Evolutionary conservation across 2,888 invertebrate genomes (phyloP), one percentile per base, ranked within the genome.

Genomic region (Agrochola lota): DNA sequence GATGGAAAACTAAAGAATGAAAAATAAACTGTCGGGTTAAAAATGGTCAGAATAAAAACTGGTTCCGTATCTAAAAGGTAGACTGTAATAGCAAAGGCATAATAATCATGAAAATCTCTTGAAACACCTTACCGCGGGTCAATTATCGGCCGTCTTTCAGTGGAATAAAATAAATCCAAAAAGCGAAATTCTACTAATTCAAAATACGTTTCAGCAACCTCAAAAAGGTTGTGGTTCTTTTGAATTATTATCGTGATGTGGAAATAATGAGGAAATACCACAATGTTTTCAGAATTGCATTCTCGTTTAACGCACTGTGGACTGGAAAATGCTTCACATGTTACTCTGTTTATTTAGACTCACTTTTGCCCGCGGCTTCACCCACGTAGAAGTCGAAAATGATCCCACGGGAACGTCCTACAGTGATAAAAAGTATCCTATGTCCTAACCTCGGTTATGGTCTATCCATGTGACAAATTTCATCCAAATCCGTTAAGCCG

Each of bases 221-320:
- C 70, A 63, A 63, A 77, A 70, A 57, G 46, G 46, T 6, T 40
- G 77, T 62, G 71, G 80, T 57, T 46, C 26, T 78, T 70, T 80
- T 64, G 52, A 70, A 80, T 55, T 77, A 55, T 62, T 62, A 46
- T 70, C 52, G 60, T 55, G 80, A 80, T 46, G 70, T 62, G n/a
- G 46, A 62, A 63, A 71, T 80, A 80, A 78, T 63, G 71, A 78
- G 80, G 26, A 63, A 80, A 70, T 26, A 6, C 80, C 43, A 43
- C 62, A 79, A 70, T 55, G 80, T 40, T 62, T 79, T 69, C 35
- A 12, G n/a, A 77, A 80, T 67, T 52, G 60, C 67, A 52, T 35
- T 5, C 30, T 60, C 43, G 43, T 78, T 77, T 68, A 77, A 43
- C 63, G 30, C 20, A 26, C 30, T 55, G 63, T 8, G 35, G 9